Conservation (phyloP, 2,113 vertebrate genomes). For the Urocitellus parryii region DNA sequence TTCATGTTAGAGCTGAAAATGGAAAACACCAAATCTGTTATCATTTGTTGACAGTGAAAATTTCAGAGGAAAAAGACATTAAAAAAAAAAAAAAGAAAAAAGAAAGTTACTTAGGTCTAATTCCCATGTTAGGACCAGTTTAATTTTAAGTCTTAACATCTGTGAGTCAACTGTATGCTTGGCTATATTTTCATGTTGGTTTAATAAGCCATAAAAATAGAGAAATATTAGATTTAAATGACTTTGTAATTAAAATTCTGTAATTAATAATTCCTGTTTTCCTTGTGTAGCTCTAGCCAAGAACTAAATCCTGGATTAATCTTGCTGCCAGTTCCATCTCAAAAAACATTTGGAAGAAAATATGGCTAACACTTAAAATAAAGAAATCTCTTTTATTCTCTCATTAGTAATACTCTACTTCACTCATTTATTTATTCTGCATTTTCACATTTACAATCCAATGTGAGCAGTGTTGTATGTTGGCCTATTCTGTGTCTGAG, state of each 20-base stretch:
- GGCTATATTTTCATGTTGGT: constrained; percentile 28
- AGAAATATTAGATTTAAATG: constrained; percentile 20
- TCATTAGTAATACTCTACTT: constrained; percentile 18
- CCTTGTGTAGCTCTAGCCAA: background rate
- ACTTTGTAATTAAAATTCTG: constrained; percentile 62
- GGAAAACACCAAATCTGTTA: background rate
- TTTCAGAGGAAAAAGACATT: background rate
- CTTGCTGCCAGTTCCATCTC: constrained; percentile 51
- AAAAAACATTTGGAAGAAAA: constrained; percentile 43
- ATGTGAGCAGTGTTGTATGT: background rate
- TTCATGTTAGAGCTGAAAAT: background rate
- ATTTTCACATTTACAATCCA: constrained; percentile 36
- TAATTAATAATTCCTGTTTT: constrained; percentile 62
- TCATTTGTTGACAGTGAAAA: background rate
- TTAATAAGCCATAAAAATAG: constrained; percentile 26
- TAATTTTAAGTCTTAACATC: constrained; percentile 25
- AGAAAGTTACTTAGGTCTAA: background rate
- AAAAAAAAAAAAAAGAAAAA: background rate
- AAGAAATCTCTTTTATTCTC: background rate
- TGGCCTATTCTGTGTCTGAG: background rate
- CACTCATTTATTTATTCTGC: constrained; percentile 43
- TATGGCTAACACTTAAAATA: constrained; percentile 1
- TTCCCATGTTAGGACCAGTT: background rate
- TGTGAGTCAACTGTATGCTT: background rate
- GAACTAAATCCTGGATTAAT: constrained; percentile 65